These are phyloP conservation scores for Laticauda laticaudata DNA, from an alignment of 2,113 vertebrate genomes.

Conservation along the genomic window DNA sequence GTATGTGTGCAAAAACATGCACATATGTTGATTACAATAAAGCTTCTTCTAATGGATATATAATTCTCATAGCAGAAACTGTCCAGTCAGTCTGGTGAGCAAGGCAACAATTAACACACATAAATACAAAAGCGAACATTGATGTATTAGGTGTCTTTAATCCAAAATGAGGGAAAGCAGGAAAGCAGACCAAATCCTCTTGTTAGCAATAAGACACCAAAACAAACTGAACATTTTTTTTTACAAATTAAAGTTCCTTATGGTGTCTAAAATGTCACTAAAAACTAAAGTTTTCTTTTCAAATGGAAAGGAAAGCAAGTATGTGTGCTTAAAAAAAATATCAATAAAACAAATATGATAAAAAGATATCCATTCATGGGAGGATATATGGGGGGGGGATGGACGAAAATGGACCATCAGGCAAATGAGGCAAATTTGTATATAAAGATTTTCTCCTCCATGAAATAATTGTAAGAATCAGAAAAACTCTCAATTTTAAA, in stretches of 20 bases:
- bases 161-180: conserved; percentile 80
- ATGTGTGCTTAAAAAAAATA: conserved; percentile 29
- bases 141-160: conserved; percentile 74
- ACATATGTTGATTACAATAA: not conserved
- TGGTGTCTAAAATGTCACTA: conserved; percentile 61
- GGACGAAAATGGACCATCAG: not conserved
- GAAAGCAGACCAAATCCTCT: conserved; percentile 75
- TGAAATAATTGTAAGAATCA: not conserved
- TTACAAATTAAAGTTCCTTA: conserved; percentile 59
- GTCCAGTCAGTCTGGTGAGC: not conserved
- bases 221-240: conserved; percentile 19
- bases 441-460: not conserved
- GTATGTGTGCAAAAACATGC: not conserved
- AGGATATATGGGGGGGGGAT: conserved; percentile 35
- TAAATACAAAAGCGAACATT: conserved; percentile 34
- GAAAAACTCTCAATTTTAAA: not conserved
- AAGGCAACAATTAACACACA: not conserved
- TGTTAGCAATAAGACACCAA: conserved; percentile 72
- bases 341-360: conserved; percentile 56
- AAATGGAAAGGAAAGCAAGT: conserved; percentile 7
- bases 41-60: not conserved
- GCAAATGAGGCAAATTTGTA: not conserved
- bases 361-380: conserved; percentile 49
- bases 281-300: conserved; percentile 58
- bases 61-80: not conserved